These are phyloP conservation scores for Cebus imitator DNA, from an alignment of 2,113 vertebrate species.

Conservation along the genomic window DNA sequence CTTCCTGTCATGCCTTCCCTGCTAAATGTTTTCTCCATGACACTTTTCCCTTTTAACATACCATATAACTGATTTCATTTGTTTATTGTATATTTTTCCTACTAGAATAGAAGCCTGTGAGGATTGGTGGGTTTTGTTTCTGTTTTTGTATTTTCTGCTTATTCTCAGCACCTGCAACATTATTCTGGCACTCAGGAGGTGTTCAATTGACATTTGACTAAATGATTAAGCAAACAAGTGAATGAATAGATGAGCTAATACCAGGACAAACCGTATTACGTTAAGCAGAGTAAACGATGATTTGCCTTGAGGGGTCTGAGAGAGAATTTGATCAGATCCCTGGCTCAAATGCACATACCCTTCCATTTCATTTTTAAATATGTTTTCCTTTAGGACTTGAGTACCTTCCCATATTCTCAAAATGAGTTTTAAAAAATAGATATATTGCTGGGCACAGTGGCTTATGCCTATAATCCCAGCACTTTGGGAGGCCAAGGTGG, in stretches of 20 bases:
- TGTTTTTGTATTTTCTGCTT: not conserved
- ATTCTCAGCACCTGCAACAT: not conserved
- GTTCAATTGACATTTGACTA: not conserved
- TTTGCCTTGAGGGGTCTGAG: not conserved
- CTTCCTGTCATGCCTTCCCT: not conserved
- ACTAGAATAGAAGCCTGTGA: not conserved
- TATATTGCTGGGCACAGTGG: not conserved
- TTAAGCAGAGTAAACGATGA: not conserved
- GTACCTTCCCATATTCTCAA: not conserved
- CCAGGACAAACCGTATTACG: not conserved
- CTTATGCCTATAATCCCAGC: not conserved
- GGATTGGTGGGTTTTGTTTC: not conserved
- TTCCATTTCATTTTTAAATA: not conserved
- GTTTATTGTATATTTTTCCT: not conserved
- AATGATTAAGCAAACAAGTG: not conserved
- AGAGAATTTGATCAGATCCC: not conserved
- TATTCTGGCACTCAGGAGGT: not conserved
- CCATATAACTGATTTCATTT: not conserved
- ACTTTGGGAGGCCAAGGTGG: not conserved
- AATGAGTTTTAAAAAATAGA: not conserved
- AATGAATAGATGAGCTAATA: not conserved
- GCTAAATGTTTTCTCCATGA: not conserved
- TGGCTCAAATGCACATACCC: not conserved
- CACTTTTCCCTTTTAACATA: not conserved
- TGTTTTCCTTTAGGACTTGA: not conserved